Evolutionary conservation across 2,888 invertebrate species (phyloP).

Genomic region (Eupithecia tripunctaria): DNA sequence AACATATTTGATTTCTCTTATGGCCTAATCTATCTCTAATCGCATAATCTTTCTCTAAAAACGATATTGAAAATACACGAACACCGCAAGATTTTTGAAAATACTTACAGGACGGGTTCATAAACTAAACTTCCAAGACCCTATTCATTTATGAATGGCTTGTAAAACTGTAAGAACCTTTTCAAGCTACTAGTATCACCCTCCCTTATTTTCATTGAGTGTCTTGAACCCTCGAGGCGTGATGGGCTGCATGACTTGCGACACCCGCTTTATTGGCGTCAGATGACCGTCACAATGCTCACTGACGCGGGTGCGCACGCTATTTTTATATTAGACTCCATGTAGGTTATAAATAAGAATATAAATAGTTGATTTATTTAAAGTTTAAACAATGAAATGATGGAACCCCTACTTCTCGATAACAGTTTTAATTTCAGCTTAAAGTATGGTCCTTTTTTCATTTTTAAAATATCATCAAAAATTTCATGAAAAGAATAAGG

Average conservation of each 20-base stretch:
- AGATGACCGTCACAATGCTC: constrained; percentile 78
- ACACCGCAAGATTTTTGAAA: neutral
- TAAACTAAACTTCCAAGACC: neutral
- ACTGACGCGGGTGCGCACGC: constrained; percentile 43
- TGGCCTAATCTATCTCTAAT: neutral
- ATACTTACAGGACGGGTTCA: neutral
- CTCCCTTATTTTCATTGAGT: constrained; percentile 11
- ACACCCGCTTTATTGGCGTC: constrained; percentile 72
- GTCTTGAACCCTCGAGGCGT: constrained; percentile 30
- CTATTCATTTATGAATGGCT: neutral
- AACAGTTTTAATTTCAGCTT: neutral
- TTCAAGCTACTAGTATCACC: neutral
- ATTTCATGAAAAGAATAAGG: too few species aligned
- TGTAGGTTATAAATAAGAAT: neutral
- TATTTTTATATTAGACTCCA: constrained; percentile 39
- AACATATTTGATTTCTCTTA: neutral
- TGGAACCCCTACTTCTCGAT: neutral
- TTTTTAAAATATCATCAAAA: too few species aligned
- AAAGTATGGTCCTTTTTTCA: neutral
- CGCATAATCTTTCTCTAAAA: too few species aligned
- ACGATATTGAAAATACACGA: neutral
- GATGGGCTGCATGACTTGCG: constrained; percentile 65
- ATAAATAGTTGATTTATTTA: neutral
- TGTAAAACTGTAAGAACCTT: neutral
- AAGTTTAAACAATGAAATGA: neutral